Evolutionary conservation across 1,140 invertebrate genomes (phyloP), one percentile per base, ranked within the genome.

Genomic region (Drosophila littoralis): DNA sequence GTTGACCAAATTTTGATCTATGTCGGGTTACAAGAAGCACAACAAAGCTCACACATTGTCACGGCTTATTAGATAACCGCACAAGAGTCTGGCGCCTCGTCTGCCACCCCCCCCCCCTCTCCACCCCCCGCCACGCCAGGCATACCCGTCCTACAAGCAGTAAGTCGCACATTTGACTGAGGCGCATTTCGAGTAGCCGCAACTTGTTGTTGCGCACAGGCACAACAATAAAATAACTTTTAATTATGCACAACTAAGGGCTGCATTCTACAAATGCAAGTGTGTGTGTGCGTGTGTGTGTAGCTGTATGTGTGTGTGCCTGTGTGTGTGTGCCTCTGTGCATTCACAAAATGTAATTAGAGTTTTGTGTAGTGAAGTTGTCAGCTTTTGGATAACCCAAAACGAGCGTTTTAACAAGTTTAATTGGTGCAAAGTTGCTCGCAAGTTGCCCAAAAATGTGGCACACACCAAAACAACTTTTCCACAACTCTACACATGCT

Each of bases 381-480:
- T 78, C 85, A 89, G 84, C 80, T 84, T 90, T 88, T 80, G 82
- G 76, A 88, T 89, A 89, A 89, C 84, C 84, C 75, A 88, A 89
- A 89, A 89, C 84, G 84, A 89, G 84, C 84, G 85, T 89, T 89
- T 89, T 89, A 89, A 89, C 84, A 89, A 89, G 84, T 89, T 89
- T 89, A 89, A 89, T 89, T 89, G 84, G 84, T 83, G 84, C 80
- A 89, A 90, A 89, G 84, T 89, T 89, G 55, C 77, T 57, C 84
- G 78, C 81, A 89, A 89, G 85, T 89, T 89, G 68, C 68, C 75
- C 75, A 74, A 76, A 79, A 71, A 75, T 42, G 66, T 48, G 51
- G 13, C 42, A 48, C 76, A 78, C 55, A 76, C 40, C 52, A 35
- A 63, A 79, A 77, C 64, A 69, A 88, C 70, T 78, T 88, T 89